phyloP scores from a whole-genome alignment of 2,113 vertebrate genomes.

The Chitala chitala region DNA sequence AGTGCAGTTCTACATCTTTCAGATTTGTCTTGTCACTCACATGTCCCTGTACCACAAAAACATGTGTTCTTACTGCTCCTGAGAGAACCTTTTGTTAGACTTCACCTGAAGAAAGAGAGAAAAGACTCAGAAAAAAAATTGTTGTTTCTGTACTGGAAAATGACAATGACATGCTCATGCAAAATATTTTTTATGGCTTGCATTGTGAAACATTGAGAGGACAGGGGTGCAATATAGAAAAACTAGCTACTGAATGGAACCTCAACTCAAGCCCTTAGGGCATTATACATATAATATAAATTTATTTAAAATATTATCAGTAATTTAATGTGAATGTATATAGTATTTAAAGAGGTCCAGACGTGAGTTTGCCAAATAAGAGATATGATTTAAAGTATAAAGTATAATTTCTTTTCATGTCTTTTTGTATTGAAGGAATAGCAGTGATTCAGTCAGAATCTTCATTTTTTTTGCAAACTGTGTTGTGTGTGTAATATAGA shows the following conservation, averaged over 20 bases:
- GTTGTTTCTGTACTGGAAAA: conserved; percentile 26
- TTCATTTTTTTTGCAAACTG: conserved; percentile 24
- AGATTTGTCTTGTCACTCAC: conserved; percentile 59
- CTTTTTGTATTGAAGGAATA: conserved; percentile 41
- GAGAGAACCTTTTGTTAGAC: conserved; percentile 35
- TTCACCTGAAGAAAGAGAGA: conserved; percentile 52
- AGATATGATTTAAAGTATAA: conserved; percentile 70
- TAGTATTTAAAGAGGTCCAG: conserved; percentile 90
- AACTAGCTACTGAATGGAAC: conserved; percentile 78
- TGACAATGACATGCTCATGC: conserved; percentile 65
- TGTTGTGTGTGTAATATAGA: conserved; percentile 32
- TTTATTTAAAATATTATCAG: conserved; percentile 74
- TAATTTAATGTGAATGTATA: conserved; percentile 95
- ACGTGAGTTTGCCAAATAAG: conserved; percentile 91
- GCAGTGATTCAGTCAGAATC: conserved; percentile 28
- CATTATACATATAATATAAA: conserved; percentile 75
- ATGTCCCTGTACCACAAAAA: conserved; percentile 59
- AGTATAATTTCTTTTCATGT: conserved; percentile 59
- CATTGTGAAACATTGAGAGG: conserved; percentile 74
- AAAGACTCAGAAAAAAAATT: conserved; percentile 38
- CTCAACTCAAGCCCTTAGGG: conserved; percentile 73
- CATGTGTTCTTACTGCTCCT: conserved; percentile 46
- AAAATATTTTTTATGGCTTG: conserved; percentile 72
- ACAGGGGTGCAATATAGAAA: conserved; percentile 84
- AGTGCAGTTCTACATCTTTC: conserved; percentile 58